phyloP scores from a whole-genome alignment of 1,140 invertebrate genomes.

The Papilio glaucus region DNA sequence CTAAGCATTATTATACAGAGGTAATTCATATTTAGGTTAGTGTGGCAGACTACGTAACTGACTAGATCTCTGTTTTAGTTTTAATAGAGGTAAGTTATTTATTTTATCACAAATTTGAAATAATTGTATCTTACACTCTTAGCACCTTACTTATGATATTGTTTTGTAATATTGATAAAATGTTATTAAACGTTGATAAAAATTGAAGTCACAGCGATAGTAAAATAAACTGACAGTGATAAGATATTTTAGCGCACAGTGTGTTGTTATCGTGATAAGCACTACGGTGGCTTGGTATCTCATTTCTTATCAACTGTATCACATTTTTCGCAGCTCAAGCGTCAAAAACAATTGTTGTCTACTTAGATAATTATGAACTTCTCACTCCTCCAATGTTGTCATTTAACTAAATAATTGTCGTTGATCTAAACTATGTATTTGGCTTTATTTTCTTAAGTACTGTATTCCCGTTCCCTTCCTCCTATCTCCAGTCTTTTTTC shows the following conservation, averaged over 20 bases:
- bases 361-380: not conserved
- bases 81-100: too few relatives aligned
- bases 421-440: not conserved
- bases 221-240: not conserved
- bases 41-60: too few relatives aligned
- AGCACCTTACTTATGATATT: not conserved
- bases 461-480: not conserved
- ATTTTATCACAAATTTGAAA: too few relatives aligned
- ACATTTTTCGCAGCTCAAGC: not conserved
- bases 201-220: not conserved
- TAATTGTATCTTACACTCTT: too few relatives aligned
- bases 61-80: too few relatives aligned
- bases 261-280: not conserved
- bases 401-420: not conserved
- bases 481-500: not conserved
- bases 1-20: too few relatives aligned
- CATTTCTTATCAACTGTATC: not conserved
- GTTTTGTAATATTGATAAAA: not conserved
- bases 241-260: not conserved
- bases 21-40: too few relatives aligned
- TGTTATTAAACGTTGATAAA: not conserved
- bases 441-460: not conserved
- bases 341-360: not conserved
- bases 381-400: not conserved
- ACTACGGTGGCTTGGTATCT: not conserved